phyloP scores from a whole-genome alignment of 2,888 invertebrate species.

The Eurytoma adleriae region DNA sequence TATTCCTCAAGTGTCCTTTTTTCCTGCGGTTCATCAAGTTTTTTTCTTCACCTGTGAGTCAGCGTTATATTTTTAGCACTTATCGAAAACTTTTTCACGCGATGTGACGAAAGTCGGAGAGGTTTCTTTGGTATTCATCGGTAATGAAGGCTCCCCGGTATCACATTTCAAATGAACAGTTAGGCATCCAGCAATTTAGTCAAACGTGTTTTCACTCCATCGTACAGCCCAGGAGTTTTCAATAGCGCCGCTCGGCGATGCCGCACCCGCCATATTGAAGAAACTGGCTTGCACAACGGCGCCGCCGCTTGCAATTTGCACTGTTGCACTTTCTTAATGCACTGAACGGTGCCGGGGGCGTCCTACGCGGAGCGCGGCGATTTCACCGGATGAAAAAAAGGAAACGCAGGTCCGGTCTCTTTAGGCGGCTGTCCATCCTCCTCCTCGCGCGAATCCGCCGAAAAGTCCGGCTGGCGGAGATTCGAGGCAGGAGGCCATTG shows the following conservation, averaged over 20 bases:
- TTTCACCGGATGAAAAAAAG: constrained; percentile 12
- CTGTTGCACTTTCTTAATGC: constrained; percentile 33
- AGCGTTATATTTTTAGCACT: too few species aligned
- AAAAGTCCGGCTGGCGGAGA: background rate
- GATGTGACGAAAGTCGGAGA: too few species aligned
- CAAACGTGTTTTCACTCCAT: too few species aligned
- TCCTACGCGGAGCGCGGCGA: constrained; percentile 26
- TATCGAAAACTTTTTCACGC: too few species aligned
- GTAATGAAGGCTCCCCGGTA: too few species aligned
- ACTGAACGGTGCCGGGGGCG: background rate
- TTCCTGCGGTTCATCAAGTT: too few species aligned
- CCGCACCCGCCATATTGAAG: constrained; percentile 27
- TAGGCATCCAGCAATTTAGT: too few species aligned
- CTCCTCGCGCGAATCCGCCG: background rate
- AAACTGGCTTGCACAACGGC: constrained; percentile 36
- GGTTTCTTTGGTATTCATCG: too few species aligned
- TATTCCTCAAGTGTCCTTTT: too few species aligned
- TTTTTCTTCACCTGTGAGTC: too few species aligned
- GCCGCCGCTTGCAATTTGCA: constrained; percentile 49
- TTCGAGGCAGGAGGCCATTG: constrained; percentile 67
- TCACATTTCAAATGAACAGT: too few species aligned
- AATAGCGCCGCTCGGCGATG: background rate
- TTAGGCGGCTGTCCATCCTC: background rate
- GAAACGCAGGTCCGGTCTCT: background rate
- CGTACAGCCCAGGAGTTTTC: too few species aligned